Conservation (phyloP, 2,888 invertebrate species). For the Epistrophe eligans region DNA sequence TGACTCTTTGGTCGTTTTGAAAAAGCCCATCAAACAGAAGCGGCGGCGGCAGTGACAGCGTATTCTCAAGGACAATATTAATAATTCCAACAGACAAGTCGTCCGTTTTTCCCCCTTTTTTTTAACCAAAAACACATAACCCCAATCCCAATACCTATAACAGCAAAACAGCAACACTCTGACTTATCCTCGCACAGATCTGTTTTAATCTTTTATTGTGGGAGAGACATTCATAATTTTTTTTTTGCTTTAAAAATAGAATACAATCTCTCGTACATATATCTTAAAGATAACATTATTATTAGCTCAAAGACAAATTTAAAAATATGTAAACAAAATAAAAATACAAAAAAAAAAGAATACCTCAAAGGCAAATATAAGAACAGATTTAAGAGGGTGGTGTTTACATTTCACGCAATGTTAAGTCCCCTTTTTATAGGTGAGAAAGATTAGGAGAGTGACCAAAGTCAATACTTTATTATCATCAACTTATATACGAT, state of each 20-base stretch:
- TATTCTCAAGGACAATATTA: slow-evolving; percentile 73
- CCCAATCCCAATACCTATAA: background rate
- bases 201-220: slow-evolving; percentile 65
- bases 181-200: slow-evolving; percentile 36
- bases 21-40: slow-evolving; percentile 39
- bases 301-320: slow-evolving; percentile 53
- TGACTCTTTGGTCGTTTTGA: slow-evolving; percentile 18
- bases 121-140: background rate
- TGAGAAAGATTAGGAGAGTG: slow-evolving; percentile 42
- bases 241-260: slow-evolving; percentile 60
- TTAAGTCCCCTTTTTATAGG: slow-evolving; percentile 7
- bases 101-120: slow-evolving; percentile 21
- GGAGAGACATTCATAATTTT: slow-evolving; percentile 38
- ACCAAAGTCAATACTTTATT: slow-evolving; percentile 58
- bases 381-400: slow-evolving; percentile 33
- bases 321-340: slow-evolving; percentile 9
- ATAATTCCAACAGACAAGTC: slow-evolving; percentile 70
- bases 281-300: slow-evolving; percentile 53
- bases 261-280: slow-evolving; percentile 40
- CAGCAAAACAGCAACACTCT: slow-evolving; percentile 8
- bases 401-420: slow-evolving; percentile 52
- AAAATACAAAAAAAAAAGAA: slow-evolving; percentile 14
- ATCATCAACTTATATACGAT: background rate
- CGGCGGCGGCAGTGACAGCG: background rate
- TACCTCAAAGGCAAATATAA: slow-evolving; percentile 15